phyloP scores from a whole-genome alignment of 2,888 invertebrate genomes.

The Dolomedes plantarius region DNA sequence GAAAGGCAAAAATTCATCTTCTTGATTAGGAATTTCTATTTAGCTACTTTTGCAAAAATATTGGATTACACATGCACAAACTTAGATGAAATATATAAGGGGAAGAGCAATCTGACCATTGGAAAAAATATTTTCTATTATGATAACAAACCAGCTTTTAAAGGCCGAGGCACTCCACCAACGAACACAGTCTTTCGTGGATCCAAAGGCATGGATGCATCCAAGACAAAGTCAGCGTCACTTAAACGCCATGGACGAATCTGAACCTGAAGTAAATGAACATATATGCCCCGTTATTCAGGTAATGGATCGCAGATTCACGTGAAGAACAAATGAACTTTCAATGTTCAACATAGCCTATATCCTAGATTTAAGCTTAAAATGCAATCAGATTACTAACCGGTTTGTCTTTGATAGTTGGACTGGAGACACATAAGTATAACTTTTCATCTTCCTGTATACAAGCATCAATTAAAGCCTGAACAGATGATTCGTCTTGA shows the following conservation, averaged over 20 bases:
- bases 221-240: slow-evolving; percentile 97
- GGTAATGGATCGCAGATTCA: no score
- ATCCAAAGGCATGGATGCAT: slow-evolving; percentile 98
- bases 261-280: no score
- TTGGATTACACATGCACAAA: no score
- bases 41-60: no score
- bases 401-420: slow-evolving; percentile 99
- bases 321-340: no score
- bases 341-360: no score
- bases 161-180: slow-evolving; percentile 97
- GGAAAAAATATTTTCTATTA: not conserved
- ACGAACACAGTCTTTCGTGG: slow-evolving; percentile 99
- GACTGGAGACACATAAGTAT: slow-evolving; percentile 98
- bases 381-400: slow-evolving; percentile 80
- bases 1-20: no score
- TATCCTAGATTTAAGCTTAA: no score
- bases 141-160: slow-evolving; percentile 89
- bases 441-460: slow-evolving; percentile 98
- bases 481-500: slow-evolving; percentile 97
- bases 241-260: slow-evolving; percentile 98
- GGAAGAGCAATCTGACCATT: no score
- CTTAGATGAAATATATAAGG: no score
- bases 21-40: no score
- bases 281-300: no score
- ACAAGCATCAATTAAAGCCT: slow-evolving; percentile 96